phyloP scores from a whole-genome alignment of 2,888 invertebrate genomes.

The Paralinhomoeus sp. region DNA sequence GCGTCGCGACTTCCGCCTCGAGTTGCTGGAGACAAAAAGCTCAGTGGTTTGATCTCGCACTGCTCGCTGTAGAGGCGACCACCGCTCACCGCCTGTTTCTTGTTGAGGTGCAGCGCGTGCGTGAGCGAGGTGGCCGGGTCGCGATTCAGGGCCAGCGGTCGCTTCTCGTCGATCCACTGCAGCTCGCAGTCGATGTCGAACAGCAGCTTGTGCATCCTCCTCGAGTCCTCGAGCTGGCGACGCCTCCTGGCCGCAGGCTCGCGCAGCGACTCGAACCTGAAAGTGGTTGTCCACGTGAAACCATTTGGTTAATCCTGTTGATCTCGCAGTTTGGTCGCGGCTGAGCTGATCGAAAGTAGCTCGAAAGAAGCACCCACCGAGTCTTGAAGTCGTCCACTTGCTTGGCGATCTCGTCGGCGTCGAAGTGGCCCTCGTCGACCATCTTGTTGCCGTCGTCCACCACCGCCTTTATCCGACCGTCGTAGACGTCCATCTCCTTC shows the following conservation, averaged over 20 bases:
- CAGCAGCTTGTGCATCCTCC: constrained; percentile 69
- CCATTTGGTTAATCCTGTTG: not conserved
- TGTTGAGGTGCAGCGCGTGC: constrained; percentile 67
- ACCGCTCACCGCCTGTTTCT: constrained; percentile 48
- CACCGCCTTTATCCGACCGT: constrained; percentile 52
- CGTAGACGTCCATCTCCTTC: constrained; percentile 59
- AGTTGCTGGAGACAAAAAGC: constrained; percentile 41
- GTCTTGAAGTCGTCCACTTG: not conserved
- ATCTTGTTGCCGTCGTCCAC: constrained; percentile 53
- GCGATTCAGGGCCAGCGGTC: constrained; percentile 49
- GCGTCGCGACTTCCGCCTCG: constrained; percentile 61
- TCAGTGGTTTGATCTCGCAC: not conserved
- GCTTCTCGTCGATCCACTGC: constrained; percentile 79
- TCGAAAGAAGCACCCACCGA: too few species aligned
- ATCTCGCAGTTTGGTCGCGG: too few species aligned
- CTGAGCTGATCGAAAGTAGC: too few species aligned
- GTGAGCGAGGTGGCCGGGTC: constrained; percentile 57
- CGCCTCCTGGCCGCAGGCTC: constrained; percentile 48
- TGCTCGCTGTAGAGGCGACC: not conserved
- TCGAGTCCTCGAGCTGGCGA: constrained; percentile 60
- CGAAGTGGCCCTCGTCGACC: constrained; percentile 80
- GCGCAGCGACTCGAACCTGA: constrained; percentile 43
- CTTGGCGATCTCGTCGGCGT: constrained; percentile 53
- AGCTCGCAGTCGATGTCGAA: constrained; percentile 75
- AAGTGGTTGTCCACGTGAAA: not conserved